A percentile compares a stretch with the other conserved stretches of the same genome.
Evolutionary conservation across 2,113 vertebrate genomes (phyloP).

Genomic region (Rhinolophus ferrumequinum): DNA sequence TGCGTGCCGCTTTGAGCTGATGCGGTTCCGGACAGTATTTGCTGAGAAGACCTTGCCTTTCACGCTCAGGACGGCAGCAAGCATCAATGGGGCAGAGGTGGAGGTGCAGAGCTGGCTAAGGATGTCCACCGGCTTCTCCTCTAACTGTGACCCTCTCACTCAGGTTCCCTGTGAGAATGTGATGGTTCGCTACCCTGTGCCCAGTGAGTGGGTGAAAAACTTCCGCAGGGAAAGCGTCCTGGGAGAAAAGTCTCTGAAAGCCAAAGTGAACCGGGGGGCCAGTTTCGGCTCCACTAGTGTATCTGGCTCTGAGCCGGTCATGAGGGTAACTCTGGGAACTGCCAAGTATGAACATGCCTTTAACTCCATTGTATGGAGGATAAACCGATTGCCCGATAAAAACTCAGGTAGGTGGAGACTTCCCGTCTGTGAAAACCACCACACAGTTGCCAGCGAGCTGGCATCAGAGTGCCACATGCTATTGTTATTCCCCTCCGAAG

Average conservation of each 20-base stretch:
- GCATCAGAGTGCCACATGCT: neutral
- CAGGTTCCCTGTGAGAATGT: conserved; percentile 94
- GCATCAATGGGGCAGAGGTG: conserved; percentile 90
- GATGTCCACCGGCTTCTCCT: conserved; percentile 92
- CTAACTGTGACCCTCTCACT: conserved; percentile 90
- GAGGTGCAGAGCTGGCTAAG: conserved; percentile 95
- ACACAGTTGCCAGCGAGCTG: accelerated
- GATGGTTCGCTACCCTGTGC: conserved; percentile 91
- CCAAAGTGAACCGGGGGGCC: conserved; percentile 93
- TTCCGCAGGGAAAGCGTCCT: conserved; percentile 92
- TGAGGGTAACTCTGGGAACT: conserved; percentile 94
- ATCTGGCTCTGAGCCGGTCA: conserved; percentile 93
- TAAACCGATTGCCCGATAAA: conserved; percentile 93
- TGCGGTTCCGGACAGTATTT: conserved; percentile 90
- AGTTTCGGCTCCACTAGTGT: conserved; percentile 89
- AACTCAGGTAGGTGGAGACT: conserved; percentile 90
- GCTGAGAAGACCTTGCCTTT: conserved; percentile 92
- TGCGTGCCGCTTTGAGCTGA: conserved; percentile 91
- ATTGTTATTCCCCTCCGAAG: neutral
- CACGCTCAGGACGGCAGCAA: conserved; percentile 89
- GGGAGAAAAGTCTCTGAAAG: conserved; percentile 93
- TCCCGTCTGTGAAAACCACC: neutral
- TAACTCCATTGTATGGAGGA: conserved; percentile 93
- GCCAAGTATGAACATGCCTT: conserved; percentile 95
- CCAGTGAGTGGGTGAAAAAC: conserved; percentile 93